Evolutionary conservation across 2,113 vertebrate species (phyloP).

Genomic region (Platichthys stellatus): DNA sequence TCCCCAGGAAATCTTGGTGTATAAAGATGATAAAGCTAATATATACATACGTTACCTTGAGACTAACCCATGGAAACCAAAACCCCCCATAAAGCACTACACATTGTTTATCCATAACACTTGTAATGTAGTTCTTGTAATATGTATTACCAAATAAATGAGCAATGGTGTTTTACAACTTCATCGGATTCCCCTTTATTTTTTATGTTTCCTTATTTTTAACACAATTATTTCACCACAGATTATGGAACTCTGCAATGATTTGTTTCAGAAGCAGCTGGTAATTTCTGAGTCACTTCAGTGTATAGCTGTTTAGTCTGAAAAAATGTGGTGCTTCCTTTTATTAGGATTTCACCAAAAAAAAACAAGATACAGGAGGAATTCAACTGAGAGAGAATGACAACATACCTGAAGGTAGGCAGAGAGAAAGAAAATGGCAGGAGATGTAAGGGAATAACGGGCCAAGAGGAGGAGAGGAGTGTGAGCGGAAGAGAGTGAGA

Average conservation of each 20-base stretch:
- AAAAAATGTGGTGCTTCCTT: background rate
- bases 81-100: too few relatives aligned
- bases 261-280: background rate
- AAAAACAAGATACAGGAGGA: slow-evolving; percentile 5
- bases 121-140: too few relatives aligned
- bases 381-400: background rate
- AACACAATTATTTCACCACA: background rate
- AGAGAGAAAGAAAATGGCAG: slow-evolving; percentile 28
- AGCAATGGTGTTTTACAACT: too few relatives aligned
- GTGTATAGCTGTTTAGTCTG: background rate
- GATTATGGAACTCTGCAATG: background rate
- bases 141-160: too few relatives aligned
- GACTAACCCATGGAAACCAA: too few relatives aligned
- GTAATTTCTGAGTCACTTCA: slow-evolving; percentile 3
- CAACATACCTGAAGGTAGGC: slow-evolving; percentile 13
- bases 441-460: slow-evolving; percentile 57
- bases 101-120: too few relatives aligned
- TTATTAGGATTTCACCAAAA: slow-evolving; percentile 24
- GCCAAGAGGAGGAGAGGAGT: slow-evolving; percentile 32
- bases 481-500: slow-evolving; percentile 7
- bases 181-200: too few relatives aligned
- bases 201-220: too few relatives aligned
- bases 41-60: too few relatives aligned
- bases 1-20: too few relatives aligned
- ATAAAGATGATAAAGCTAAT: too few relatives aligned